Base-by-base conservation (phyloP, 1,140 invertebrate species). In the Drosophila quadrilineata region DNA sequence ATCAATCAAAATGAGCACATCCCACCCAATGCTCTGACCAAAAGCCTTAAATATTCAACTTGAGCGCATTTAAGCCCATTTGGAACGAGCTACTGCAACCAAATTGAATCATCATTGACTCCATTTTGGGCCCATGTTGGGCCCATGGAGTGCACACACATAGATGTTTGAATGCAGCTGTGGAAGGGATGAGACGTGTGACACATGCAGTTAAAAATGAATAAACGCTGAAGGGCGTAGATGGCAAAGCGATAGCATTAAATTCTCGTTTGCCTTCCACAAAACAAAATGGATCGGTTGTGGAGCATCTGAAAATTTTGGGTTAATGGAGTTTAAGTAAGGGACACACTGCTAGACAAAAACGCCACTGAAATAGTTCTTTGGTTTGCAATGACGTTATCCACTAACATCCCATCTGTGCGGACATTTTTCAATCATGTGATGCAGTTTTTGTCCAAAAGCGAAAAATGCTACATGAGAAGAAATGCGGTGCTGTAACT, bases 311-410 rank as follows among this genome's bases (percentile, higher is more conserved):
- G 41, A 52, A 8, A 49, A 56, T 77, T 77, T 70, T 77, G 59
- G 79, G 72, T 76, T 84, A 82, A 84, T 77, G 77, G 64, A 84
- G 73, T 82, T 58, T 70, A 76, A 77, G 69, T 84, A 73, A 73
- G 49, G 16, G n/a, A 35, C 10, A 50, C 46, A 33, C 29, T 38
- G 31, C 8, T 6, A 16, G 24, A 53, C 33, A 64, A 56, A n/a
- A 49, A 40, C 33, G 29, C 19, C 53, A 38, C 29, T 58, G 6
- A 35, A 59, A 35, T 49, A 26, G 14, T 38, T 38, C 35, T 71
- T 57, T 50, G 3, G n/a, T n/a, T n/a, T n/a, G n/a, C n/a, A n/a
- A n/a, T n/a, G n/a, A n/a, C n/a, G n/a, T n/a, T n/a, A n/a, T n/a
- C n/a, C n/a, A n/a, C n/a, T n/a, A n/a, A n/a, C n/a, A n/a, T 4